Evolutionary conservation across 2,888 invertebrate genomes (phyloP).

Genomic region (Andrena bucephala): DNA sequence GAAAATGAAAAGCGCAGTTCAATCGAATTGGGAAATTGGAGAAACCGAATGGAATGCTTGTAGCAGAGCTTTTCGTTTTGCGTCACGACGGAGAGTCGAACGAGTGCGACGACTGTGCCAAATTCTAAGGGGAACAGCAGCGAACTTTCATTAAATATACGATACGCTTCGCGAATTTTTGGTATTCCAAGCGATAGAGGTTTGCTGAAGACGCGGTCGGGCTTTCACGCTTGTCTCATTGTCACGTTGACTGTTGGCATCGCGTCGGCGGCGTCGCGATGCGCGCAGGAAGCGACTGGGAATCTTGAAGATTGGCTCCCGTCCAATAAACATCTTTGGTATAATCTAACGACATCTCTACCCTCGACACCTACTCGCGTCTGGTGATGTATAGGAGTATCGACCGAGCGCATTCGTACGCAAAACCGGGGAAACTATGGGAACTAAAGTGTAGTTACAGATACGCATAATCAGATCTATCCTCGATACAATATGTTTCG

Average conservation of each 20-base stretch:
- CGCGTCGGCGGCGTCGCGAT: constrained; percentile 47
- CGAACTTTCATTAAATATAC: not conserved
- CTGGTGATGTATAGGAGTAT: constrained; percentile 37
- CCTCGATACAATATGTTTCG: not conserved
- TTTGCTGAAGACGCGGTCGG: constrained; percentile 53
- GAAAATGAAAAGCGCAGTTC: no score
- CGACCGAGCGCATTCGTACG: constrained; percentile 13
- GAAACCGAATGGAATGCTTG: not conserved
- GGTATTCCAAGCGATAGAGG: constrained; percentile 61
- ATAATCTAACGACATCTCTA: constrained; percentile 80
- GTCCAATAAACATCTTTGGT: constrained; percentile 81
- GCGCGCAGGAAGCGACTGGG: constrained; percentile 56
- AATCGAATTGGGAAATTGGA: no score
- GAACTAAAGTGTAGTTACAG: not conserved
- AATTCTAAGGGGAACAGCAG: constrained; percentile 8
- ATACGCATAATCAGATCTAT: not conserved
- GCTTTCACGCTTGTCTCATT: constrained; percentile 77
- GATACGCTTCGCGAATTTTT: constrained; percentile 60
- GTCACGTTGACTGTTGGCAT: constrained; percentile 79
- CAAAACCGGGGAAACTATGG: not conserved
- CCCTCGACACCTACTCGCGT: constrained; percentile 62
- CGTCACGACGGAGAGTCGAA: not conserved
- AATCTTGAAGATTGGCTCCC: constrained; percentile 75
- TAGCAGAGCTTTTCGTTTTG: not conserved
- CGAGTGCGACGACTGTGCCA: not conserved